Evolutionary conservation across 2,888 invertebrate species (phyloP), one percentile per base, ranked within the genome.

Genomic region (Philonicus albiceps): DNA sequence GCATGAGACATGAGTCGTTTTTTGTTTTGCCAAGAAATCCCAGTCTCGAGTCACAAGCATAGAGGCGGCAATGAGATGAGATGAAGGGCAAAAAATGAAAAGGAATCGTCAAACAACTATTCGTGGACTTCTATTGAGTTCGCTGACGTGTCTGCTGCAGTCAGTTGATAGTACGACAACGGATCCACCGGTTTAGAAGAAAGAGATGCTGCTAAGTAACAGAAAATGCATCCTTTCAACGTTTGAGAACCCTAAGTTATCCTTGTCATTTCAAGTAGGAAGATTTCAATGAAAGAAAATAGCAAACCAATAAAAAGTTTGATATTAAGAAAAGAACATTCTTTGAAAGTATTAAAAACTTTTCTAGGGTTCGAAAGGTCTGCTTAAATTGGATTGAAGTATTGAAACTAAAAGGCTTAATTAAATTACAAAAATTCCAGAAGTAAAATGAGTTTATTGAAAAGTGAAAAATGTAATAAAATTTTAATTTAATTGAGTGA

Each of bases 91-190:
- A 81, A 81, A 86, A 81, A 86, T 86, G 81, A 81, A 81, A 86
- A 76, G 86, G 53, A 86, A 86, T 86, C 86, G 81, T 81, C 86
- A 86, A 86, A 86, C 81, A 86, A 86, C 49, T 81, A 73, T 31
- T 80, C 73, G 74, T 74, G 81, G 74, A 81, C 73, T 72, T 73
- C 73, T 86, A 81, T 81, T 81, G 86, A 86, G 22, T 86, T 81
- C 78, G 81, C 74, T 72, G 55, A 83, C 64, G 34, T 86, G 64
- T 40, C 86, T 86, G 37, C 37, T 55, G 78, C 75, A 78, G 55
- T 43, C 30, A 64, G 43, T 64, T 83, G 64, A 83, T 64, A 64
- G 53, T 27, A 64, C 27, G 19, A 64, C 64, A 27, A 34, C 34
- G n/a, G 34, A 75, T 19, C 34, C 75, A 75, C 8, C n/a, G 27